Percentiles rank a stretch among this genome's conserved stretches.
These are phyloP conservation scores for Rhagium mordax DNA, from an alignment of 2,888 invertebrate genomes.

Conservation along the genomic window DNA sequence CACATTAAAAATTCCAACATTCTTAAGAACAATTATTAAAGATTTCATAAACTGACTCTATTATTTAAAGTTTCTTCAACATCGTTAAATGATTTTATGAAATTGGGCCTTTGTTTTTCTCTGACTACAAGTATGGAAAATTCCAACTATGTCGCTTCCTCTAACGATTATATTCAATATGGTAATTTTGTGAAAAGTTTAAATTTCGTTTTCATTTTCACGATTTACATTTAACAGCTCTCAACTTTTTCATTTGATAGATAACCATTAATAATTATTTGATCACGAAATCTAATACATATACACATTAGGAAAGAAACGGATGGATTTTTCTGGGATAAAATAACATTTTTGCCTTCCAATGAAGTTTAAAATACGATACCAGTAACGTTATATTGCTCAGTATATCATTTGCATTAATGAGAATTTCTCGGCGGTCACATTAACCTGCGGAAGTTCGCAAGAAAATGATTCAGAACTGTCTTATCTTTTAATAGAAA, in stretches of 20 bases:
- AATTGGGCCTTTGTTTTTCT: too few species aligned
- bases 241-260: background rate
- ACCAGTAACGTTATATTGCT: constrained; percentile 55
- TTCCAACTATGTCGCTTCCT: background rate
- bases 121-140: too few species aligned
- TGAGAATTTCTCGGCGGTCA: constrained; percentile 64
- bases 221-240: background rate
- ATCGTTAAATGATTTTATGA: too few species aligned
- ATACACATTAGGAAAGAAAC: background rate
- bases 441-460: constrained; percentile 61
- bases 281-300: background rate
- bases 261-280: background rate
- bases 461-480: constrained; percentile 59
- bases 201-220: background rate
- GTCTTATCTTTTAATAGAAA: constrained; percentile 64
- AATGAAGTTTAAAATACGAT: constrained; percentile 58
- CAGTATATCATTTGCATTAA: constrained; percentile 66
- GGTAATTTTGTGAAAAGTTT: background rate
- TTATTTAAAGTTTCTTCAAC: too few species aligned
- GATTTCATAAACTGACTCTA: too few species aligned
- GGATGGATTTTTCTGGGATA: background rate
- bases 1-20: too few species aligned
- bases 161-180: background rate
- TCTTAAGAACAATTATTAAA: too few species aligned
- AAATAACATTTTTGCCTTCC: constrained; percentile 36